Evolutionary conservation across 2,113 vertebrate species (phyloP).

Genomic region (Phyllopteryx taeniolatus): DNA sequence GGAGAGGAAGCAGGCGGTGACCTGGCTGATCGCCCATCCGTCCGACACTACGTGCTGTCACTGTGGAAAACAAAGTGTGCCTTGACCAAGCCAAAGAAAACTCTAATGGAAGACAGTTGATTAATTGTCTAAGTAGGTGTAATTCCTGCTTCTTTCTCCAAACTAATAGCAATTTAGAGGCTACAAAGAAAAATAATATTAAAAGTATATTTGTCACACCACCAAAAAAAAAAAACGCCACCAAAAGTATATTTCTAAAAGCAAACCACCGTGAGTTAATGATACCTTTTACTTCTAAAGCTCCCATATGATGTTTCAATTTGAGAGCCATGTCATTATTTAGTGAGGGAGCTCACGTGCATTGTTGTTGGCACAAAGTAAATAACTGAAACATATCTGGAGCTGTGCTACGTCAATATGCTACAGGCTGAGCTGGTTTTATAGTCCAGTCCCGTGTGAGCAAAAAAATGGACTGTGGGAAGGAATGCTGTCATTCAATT

Average conservation of each 20-base stretch:
- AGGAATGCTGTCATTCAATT: too few species aligned
- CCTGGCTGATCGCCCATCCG: constrained; percentile 63
- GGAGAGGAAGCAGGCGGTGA: constrained; percentile 66
- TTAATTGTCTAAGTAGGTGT: not conserved
- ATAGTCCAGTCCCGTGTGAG: too few species aligned
- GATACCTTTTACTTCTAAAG: not conserved
- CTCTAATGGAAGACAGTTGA: not conserved
- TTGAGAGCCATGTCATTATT: not conserved
- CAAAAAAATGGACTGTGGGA: too few species aligned
- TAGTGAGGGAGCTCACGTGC: not conserved
- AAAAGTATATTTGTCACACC: not conserved
- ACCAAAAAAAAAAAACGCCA: too few species aligned
- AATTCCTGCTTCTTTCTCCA: not conserved
- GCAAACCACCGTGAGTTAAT: not conserved
- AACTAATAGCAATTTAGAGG: not conserved
- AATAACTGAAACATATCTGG: too few species aligned
- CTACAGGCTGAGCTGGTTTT: too few species aligned
- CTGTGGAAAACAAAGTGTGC: constrained; percentile 30
- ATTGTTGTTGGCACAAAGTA: not conserved
- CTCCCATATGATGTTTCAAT: not conserved
- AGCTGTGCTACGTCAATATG: too few species aligned
- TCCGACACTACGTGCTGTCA: constrained; percentile 34
- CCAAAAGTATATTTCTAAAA: too few species aligned
- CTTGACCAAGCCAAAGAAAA: not conserved
- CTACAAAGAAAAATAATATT: not conserved